A percentile compares a stretch with the other conserved stretches of the same genome.
phyloP scores from a whole-genome alignment of 2,113 vertebrate genomes.

The Takifugu flavidus region DNA sequence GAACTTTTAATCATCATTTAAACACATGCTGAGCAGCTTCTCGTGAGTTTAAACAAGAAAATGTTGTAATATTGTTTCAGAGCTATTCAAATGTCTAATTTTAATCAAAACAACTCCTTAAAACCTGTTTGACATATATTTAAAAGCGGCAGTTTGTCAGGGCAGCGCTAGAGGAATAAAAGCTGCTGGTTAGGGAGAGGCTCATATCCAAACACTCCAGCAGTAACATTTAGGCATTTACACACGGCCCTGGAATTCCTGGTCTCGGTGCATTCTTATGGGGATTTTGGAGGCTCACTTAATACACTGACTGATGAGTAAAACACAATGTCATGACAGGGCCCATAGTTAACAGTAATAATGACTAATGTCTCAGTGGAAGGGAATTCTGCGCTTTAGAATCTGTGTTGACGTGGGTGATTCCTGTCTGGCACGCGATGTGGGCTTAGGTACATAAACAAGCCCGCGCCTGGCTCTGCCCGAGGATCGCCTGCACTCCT shows the following conservation, averaged over 20 bases:
- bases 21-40: too few relatives aligned
- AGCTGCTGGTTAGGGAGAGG: conserved; percentile 59
- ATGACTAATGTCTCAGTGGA: conserved; percentile 57
- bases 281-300: conserved; percentile 47
- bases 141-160: conserved; percentile 10
- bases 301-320: conserved; percentile 50
- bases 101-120: too few relatives aligned
- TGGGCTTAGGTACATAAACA: conserved; percentile 63
- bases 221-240: conserved; percentile 10
- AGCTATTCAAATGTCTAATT: too few relatives aligned
- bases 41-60: too few relatives aligned
- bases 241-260: conserved; percentile 36
- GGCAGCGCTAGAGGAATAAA: conserved; percentile 25
- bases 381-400: conserved; percentile 48
- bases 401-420: conserved; percentile 59
- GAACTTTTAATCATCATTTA: too few relatives aligned
- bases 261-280: conserved; percentile 27
- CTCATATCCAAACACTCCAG: conserved; percentile 46
- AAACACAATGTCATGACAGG: conserved; percentile 40
- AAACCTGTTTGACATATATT: conserved; percentile 8
- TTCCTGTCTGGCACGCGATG: conserved; percentile 66
- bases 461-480: conserved; percentile 47
- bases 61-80: too few relatives aligned
- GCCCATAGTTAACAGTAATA: conserved; percentile 46
- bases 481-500: background rate